Percentiles rank a stretch among this genome's conserved stretches.
These are phyloP conservation scores for Cygnus atratus DNA, from an alignment of 2,113 vertebrate species.

Conservation along the genomic window DNA sequence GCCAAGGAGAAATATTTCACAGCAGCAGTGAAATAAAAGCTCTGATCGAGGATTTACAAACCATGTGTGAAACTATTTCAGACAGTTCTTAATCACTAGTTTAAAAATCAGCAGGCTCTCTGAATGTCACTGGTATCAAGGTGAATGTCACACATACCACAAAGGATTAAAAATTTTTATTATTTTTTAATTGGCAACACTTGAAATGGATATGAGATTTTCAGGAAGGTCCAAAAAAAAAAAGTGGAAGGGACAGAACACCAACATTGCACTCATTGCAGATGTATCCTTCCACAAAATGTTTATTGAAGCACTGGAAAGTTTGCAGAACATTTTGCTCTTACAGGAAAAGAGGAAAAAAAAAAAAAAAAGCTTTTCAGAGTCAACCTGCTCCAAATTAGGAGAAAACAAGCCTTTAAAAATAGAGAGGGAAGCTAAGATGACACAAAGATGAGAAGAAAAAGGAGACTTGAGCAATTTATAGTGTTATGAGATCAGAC, in stretches of 20 bases:
- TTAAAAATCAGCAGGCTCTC: slow-evolving; percentile 30
- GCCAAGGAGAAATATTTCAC: slow-evolving; percentile 30
- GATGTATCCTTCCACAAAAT: not conserved
- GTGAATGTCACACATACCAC: slow-evolving; percentile 10
- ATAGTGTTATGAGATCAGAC: not conserved
- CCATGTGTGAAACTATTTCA: slow-evolving; percentile 51
- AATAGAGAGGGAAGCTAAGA: not conserved
- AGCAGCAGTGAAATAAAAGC: not conserved
- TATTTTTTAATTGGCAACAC: not conserved
- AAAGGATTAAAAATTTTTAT: not conserved
- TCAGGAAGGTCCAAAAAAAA: not conserved
- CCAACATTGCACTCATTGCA: not conserved
- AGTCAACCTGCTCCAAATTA: not conserved
- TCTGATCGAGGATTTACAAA: slow-evolving; percentile 45
- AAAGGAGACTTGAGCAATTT: not conserved
- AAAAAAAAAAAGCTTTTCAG: not conserved
- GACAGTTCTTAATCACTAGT: slow-evolving; percentile 50
- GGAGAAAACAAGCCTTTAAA: not conserved
- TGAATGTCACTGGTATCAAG: slow-evolving; percentile 29
- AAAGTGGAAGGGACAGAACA: not conserved
- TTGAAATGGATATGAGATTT: not conserved
- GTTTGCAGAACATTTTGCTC: not conserved
- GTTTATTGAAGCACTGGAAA: not conserved
- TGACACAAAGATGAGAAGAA: not conserved
- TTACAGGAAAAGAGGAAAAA: not conserved